These are phyloP conservation scores for Epistrophe grossulariae DNA, from an alignment of 2,888 invertebrate genomes.

Conservation along the genomic window DNA sequence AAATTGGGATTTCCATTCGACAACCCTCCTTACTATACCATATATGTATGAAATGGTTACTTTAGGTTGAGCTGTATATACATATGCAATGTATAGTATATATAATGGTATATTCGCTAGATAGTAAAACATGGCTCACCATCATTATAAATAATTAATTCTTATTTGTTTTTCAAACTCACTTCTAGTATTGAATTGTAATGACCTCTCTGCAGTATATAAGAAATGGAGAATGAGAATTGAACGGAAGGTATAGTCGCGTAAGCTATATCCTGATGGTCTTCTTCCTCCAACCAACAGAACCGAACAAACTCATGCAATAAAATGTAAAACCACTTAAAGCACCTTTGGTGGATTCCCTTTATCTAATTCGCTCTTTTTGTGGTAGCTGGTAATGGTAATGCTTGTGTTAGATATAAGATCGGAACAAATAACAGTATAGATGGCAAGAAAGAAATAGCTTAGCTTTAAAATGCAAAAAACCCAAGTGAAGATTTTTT, in stretches of 20 bases:
- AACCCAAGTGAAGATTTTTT: too few species aligned
- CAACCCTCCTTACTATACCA: not conserved
- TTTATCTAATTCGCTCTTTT: constrained; percentile 5
- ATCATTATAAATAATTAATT: constrained; percentile 67
- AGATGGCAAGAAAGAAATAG: not conserved
- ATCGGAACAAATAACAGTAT: not conserved
- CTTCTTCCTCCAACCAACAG: not conserved
- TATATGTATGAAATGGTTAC: not conserved
- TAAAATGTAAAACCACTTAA: constrained; percentile 68
- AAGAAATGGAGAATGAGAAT: not conserved
- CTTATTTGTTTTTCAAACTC: constrained; percentile 54
- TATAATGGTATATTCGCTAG: not conserved
- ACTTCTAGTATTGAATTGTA: constrained; percentile 61
- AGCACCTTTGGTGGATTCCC: constrained; percentile 37
- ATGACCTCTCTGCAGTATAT: constrained; percentile 30
- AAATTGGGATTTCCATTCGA: constrained; percentile 58
- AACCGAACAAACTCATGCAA: constrained; percentile 54
- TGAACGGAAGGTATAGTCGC: not conserved
- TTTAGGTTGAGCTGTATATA: not conserved
- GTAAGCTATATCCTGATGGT: not conserved
- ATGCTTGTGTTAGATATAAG: constrained; percentile 40
- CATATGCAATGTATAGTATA: too few species aligned
- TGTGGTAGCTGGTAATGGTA: constrained; percentile 28
- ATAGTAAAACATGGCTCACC: constrained; percentile 62
- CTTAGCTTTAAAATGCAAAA: too few species aligned